Percentiles rank a stretch among this genome's conserved stretches.
These are phyloP conservation scores for Ennomos erosarius DNA, from an alignment of 2,888 invertebrate species.

Conservation along the genomic window DNA sequence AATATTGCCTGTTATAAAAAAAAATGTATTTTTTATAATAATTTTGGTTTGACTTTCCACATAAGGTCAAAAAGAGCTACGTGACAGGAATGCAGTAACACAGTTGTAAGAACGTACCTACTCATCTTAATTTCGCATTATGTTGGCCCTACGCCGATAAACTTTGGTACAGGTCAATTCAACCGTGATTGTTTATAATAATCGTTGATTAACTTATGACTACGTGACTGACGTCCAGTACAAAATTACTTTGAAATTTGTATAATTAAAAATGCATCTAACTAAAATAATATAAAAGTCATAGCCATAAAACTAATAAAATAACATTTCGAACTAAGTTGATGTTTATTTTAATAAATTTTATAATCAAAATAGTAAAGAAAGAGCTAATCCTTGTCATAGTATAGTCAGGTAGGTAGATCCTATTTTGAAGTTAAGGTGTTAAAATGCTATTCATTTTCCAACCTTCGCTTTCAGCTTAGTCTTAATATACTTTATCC, in stretches of 20 bases:
- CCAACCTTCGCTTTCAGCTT: constrained; percentile 15
- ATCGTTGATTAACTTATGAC: background rate
- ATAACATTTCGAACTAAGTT: too few species aligned
- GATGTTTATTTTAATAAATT: too few species aligned
- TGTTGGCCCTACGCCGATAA: background rate
- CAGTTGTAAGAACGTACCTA: background rate
- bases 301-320: too few species aligned
- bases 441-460: constrained; percentile 12
- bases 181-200: background rate
- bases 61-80: constrained; percentile 8
- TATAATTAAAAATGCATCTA: background rate
- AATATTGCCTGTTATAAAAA: too few species aligned
- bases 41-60: background rate
- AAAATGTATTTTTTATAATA: too few species aligned
- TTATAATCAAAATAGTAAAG: too few species aligned
- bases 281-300: too few species aligned
- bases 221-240: constrained; percentile 10
- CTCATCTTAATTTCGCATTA: constrained; percentile 4
- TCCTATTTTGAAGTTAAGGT: background rate
- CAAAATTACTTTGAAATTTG: background rate
- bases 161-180: constrained; percentile 4
- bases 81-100: constrained; percentile 18
- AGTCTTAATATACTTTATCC: constrained; percentile 29
- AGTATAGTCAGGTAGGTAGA: too few species aligned
- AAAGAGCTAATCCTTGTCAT: too few species aligned